These are phyloP conservation scores for Eublepharis macularius DNA, from an alignment of 2,113 vertebrate species.

Conservation along the genomic window DNA sequence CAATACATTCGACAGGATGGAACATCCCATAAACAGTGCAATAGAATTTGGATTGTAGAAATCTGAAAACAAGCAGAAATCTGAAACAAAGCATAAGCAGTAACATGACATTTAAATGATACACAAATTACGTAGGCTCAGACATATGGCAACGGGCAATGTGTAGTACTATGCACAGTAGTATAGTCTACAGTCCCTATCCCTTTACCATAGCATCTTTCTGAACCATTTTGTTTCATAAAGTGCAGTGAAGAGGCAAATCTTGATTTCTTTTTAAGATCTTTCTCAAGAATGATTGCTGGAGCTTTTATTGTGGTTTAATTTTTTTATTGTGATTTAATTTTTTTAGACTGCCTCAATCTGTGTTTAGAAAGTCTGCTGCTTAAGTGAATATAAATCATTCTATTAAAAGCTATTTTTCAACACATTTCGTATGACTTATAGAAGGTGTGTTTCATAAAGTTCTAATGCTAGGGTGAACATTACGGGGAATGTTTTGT, in stretches of 20 bases:
- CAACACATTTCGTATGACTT: not conserved
- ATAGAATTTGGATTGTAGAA: no score
- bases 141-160: no score
- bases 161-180: no score
- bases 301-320: not conserved
- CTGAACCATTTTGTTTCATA: not conserved
- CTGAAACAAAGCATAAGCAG: no score
- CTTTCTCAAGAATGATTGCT: not conserved
- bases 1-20: no score
- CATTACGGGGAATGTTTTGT: not conserved
- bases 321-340: no score
- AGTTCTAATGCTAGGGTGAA: not conserved
- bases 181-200: no score
- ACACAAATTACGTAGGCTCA: no score
- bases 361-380: not conserved
- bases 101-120: no score
- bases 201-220: no score
- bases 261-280: not conserved
- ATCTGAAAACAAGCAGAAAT: no score
- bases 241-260: not conserved
- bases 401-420: not conserved
- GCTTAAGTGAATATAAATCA: not conserved
- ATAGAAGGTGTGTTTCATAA: not conserved
- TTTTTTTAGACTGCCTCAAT: not conserved
- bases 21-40: no score